A percentile compares a stretch with the other conserved stretches of the same genome.
Conservation (phyloP, 2,113 vertebrate species). For the Alethe diademata region DNA sequence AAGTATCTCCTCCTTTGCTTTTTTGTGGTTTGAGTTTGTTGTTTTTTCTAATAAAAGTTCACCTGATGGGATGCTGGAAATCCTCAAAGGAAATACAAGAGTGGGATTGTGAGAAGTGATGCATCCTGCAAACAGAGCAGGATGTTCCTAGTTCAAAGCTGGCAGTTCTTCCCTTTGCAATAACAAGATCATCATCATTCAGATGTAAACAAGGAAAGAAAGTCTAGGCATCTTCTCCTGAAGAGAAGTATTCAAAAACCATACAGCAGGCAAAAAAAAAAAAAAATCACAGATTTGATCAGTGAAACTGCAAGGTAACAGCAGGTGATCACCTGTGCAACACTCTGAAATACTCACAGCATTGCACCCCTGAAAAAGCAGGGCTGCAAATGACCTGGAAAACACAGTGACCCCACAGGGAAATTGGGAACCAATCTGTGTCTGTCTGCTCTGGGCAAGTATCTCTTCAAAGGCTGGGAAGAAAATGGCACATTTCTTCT, state of each 20-base stretch:
- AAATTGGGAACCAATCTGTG: neutral
- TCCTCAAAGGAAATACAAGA: neutral
- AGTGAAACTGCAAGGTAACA: neutral
- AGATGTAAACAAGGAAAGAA: neutral
- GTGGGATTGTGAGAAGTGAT: neutral
- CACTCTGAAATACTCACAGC: neutral
- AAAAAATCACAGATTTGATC: neutral
- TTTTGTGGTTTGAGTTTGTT: neutral
- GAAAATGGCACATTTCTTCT: neutral
- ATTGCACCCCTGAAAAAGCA: neutral
- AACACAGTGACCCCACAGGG: fast-evolving
- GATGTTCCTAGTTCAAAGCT: neutral
- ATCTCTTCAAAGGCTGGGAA: neutral
- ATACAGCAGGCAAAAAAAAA: neutral
- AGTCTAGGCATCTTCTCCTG: neutral
- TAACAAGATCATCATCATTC: neutral
- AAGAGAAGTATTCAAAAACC: neutral
- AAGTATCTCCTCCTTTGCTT: neutral
- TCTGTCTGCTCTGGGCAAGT: neutral
- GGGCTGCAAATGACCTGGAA: neutral
- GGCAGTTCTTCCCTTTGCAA: neutral
- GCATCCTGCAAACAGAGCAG: neutral
- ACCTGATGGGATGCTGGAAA: neutral
- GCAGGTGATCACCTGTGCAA: neutral
- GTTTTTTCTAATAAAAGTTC: neutral